Evolutionary conservation across 2,797 vertebrate genomes (phyloP).

Genomic region (Cirrhinus mrigala): DNA sequence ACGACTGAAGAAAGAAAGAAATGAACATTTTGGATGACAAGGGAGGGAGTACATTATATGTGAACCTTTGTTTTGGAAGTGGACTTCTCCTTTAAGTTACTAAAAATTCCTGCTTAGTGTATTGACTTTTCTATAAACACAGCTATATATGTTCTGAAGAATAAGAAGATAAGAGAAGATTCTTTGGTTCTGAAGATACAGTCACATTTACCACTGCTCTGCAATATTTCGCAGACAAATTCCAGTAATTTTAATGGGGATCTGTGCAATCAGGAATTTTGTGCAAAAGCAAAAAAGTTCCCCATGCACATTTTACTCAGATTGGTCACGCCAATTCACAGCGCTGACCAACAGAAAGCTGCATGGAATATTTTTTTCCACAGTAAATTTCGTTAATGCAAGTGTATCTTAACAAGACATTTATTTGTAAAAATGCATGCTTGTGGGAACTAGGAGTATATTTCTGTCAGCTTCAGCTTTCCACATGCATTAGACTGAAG

Average conservation of each 20-base stretch:
- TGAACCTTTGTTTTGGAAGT: too few species aligned
- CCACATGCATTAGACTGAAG: neutral
- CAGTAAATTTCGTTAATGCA: neutral
- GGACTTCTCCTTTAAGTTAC: too few species aligned
- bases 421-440: neutral
- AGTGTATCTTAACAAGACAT: neutral
- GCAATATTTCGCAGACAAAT: too few species aligned
- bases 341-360: neutral
- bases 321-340: neutral
- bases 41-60: too few species aligned
- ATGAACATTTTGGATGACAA: too few species aligned
- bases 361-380: too few species aligned
- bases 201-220: too few species aligned
- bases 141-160: neutral
- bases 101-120: neutral
- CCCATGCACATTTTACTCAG: neutral
- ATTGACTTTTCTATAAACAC: neutral
- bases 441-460: neutral
- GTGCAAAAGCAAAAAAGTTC: neutral
- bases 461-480: conserved; percentile 6
- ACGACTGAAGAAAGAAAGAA: too few species aligned
- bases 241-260: too few species aligned
- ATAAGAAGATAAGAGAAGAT: neutral
- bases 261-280: too few species aligned
- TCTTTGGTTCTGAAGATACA: neutral